These are phyloP conservation scores for Odocoileus virginianus DNA, from an alignment of 2,113 vertebrate genomes.

Conservation along the genomic window DNA sequence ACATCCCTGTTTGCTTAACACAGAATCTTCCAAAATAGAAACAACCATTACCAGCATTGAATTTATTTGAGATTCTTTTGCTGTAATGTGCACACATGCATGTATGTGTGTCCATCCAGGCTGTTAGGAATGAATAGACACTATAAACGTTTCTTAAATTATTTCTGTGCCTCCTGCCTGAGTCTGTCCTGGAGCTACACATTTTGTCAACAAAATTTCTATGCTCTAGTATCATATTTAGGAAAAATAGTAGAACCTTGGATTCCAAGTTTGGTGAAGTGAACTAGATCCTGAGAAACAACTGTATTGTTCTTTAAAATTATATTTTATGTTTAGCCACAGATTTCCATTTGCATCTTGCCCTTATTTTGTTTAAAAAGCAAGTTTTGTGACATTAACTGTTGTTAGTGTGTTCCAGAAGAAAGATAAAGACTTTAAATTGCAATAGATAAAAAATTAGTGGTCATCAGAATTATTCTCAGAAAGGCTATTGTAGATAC, in stretches of 20 bases:
- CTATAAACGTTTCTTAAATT: background rate
- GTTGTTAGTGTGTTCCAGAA: background rate
- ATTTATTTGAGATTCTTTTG: background rate
- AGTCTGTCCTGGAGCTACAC: background rate
- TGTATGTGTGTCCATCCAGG: background rate
- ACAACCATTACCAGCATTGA: background rate
- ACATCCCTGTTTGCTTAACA: background rate
- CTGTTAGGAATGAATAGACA: background rate
- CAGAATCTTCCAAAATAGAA: background rate
- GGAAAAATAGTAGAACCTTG: background rate
- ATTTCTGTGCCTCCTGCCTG: background rate
- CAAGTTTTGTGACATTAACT: background rate
- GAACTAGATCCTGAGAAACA: background rate
- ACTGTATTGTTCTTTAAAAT: background rate
- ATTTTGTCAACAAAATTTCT: background rate
- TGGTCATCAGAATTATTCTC: background rate
- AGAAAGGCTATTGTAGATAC: background rate
- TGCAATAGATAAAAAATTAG: background rate
- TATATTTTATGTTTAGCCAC: background rate
- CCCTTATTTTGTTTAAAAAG: background rate
- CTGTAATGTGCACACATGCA: background rate
- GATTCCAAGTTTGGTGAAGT: background rate
- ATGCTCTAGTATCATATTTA: background rate
- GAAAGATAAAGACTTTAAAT: slow-evolving; percentile 13
- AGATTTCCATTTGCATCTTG: background rate